Conservation (phyloP, 2,113 vertebrate species). For the Syngnathus floridae region DNA sequence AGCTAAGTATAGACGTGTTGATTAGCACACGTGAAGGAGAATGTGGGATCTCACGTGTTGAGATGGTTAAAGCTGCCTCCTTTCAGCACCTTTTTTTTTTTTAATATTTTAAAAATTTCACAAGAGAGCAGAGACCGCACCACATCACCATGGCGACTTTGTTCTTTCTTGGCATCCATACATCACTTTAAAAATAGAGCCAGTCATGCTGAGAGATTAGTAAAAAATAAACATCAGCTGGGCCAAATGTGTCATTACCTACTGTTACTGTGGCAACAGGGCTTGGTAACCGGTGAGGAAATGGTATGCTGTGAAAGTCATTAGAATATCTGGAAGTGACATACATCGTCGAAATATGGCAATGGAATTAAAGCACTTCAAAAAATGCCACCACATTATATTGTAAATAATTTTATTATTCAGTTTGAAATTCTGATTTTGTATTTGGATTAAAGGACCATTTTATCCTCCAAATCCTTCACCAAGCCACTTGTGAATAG, state of each 20-base stretch:
- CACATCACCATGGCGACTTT: constrained; percentile 50
- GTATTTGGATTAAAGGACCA: not conserved
- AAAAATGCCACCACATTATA: too few relatives aligned
- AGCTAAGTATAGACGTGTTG: constrained; percentile 30
- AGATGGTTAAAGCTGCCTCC: not conserved
- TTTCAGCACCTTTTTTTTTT: constrained; percentile 1
- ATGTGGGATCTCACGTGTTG: constrained; percentile 8
- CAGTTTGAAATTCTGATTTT: too few relatives aligned
- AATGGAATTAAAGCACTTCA: not conserved
- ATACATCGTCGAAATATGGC: not conserved
- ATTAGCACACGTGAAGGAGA: constrained; percentile 6
- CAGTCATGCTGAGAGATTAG: constrained; percentile 40
- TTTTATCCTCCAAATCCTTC: not conserved
- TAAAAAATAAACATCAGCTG: constrained; percentile 51
- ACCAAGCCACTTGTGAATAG: not conserved
- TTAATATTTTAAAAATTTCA: not conserved
- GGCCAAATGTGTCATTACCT: constrained; percentile 46
- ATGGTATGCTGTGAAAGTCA: constrained; percentile 9
- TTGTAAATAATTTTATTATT: too few relatives aligned
- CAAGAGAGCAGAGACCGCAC: constrained; percentile 14
- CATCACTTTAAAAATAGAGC: constrained; percentile 41
- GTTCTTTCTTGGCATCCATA: constrained; percentile 29
- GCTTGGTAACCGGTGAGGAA: constrained; percentile 27
- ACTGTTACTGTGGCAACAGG: constrained; percentile 51
- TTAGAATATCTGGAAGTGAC: constrained; percentile 5